Evolutionary conservation across 92 coral and sea anemone genomes (phyloP).

Genomic region (Siderastrea radians): DNA sequence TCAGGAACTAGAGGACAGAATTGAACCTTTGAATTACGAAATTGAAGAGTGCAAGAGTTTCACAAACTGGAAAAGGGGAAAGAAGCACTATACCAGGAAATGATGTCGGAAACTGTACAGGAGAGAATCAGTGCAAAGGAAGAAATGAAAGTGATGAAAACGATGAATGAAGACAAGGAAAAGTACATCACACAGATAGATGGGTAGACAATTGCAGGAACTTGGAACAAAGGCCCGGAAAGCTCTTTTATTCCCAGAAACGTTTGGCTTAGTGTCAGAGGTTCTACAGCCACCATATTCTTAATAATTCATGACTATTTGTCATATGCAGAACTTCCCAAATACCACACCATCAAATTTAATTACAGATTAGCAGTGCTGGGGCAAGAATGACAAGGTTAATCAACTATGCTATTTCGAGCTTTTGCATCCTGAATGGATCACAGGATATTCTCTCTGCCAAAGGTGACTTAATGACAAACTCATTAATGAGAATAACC

Average conservation of each 20-base stretch:
- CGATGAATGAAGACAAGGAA: too few species aligned
- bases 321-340: slow-evolving; percentile 17
- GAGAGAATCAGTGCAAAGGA: too few species aligned
- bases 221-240: background rate
- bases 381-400: slow-evolving; percentile 30
- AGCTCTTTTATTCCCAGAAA: slow-evolving; percentile 5
- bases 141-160: too few species aligned
- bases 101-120: too few species aligned
- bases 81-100: too few species aligned
- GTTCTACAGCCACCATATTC: background rate
- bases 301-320: slow-evolving; percentile 2
- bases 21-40: too few species aligned
- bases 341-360: background rate
- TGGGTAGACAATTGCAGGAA: slow-evolving; percentile 15
- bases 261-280: background rate
- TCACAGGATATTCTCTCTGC: slow-evolving; percentile 41
- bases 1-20: background rate
- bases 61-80: background rate
- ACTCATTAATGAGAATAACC: background rate
- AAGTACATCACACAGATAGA: slow-evolving; percentile 17
- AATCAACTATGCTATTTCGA: slow-evolving; percentile 11
- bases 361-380: slow-evolving; percentile 41
- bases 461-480: slow-evolving; percentile 21
- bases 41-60: background rate
- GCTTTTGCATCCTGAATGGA: slow-evolving; percentile 30